A percentile compares a stretch with the other conserved stretches of the same genome.
phyloP scores from a whole-genome alignment of 2,888 invertebrate species.

The Pollenia amentaria region DNA sequence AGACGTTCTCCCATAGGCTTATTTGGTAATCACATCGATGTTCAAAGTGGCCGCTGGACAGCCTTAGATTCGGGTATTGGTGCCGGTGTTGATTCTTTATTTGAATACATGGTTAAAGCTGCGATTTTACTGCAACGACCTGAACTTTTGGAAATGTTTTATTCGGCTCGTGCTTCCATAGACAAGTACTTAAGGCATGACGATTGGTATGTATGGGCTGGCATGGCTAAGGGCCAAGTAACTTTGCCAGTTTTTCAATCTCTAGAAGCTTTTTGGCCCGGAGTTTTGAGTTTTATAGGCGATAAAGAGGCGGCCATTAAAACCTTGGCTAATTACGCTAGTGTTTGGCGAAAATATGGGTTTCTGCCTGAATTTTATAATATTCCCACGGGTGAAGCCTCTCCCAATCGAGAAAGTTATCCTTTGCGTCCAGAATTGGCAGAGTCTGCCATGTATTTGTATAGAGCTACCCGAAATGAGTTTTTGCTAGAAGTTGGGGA shows the following conservation, averaged over 20 bases:
- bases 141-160: constrained; percentile 95
- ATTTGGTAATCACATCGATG: constrained; percentile 98
- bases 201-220: constrained; percentile 99
- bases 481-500: constrained; percentile 96
- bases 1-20: constrained; percentile 94
- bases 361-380: constrained; percentile 99
- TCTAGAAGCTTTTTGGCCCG: constrained; percentile 99
- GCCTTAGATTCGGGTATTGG: constrained; percentile 99
- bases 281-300: constrained; percentile 94
- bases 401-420: constrained; percentile 93
- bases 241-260: constrained; percentile 99
- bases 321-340: constrained; percentile 97
- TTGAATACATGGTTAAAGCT: constrained; percentile 99
- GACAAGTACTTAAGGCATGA: constrained; percentile 95
- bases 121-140: constrained; percentile 95
- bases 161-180: constrained; percentile 90
- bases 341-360: constrained; percentile 98
- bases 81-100: constrained; percentile 98
- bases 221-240: constrained; percentile 97
- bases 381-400: constrained; percentile 94
- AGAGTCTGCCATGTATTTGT: constrained; percentile 98
- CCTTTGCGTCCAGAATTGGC: constrained; percentile 98
- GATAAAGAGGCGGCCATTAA: constrained; percentile 96
- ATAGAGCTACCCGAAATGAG: constrained; percentile 97
- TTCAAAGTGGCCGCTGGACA: constrained; percentile 97